Evolutionary conservation across 2,797 vertebrate species (phyloP), one percentile per base, ranked within the genome.

Genomic region (Monodelphis domestica): DNA sequence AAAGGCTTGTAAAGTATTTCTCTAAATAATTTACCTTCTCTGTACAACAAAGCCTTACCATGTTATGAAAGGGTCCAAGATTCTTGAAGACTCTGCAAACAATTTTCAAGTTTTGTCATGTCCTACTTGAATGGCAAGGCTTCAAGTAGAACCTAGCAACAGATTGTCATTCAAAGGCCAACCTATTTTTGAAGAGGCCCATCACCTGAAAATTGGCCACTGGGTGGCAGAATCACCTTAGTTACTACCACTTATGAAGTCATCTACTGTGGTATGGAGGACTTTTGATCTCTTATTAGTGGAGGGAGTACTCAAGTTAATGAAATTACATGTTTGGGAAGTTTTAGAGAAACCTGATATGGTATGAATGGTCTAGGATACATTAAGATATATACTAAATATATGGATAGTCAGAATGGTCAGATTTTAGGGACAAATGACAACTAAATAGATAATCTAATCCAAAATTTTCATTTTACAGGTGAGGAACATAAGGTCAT

Each of bases 341-440:
- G 38, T 84, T 84, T 84, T 84, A 28, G 45, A 50, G 21, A 84
- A 50, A 24, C 2, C 38, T 84, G 7, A 50, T 10, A 91, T n/a
- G n/a, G 94, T 93, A 91, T 91, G 90, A 90, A 94, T 92, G 63
- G 54, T 95, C 63, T 92, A 89, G 50, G 91, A 53, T 92, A 70
- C 26, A 50, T 45, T 84, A 38, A 70, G 33, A 70, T 3, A 50
- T 45, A 50, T 63, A 5, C 70, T 84, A 84, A 84, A 50, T 95
- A 89, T 33, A 91, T 57, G 87, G 11, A 53, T 45, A 95, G 91
- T 93, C 94, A 93, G 9, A 94, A 5, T 94, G 94, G 54, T 93
- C 0, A 26, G 50, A 89, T 94, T 93, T 93, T 92, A 91, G 84
- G 90, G 54, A 45, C 93, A 88, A 92, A 29, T 90, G 88, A 89